Conservation (phyloP, 2,113 vertebrate species). For the Machaerirhynchus nigripectus region DNA sequence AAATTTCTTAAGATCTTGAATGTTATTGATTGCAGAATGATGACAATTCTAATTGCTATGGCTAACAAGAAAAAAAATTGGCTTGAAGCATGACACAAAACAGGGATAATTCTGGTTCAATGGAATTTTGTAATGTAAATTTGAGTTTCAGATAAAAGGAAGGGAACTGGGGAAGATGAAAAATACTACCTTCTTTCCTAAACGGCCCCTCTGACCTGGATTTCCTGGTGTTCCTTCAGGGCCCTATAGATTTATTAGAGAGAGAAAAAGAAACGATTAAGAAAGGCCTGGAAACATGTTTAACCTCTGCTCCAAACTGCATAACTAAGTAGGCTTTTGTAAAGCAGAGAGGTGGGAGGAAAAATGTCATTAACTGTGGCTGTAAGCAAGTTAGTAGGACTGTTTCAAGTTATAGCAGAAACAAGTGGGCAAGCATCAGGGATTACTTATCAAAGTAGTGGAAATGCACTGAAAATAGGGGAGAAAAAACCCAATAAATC, state of each 20-base stretch:
- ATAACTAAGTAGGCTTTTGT: background rate
- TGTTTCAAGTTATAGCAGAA: background rate
- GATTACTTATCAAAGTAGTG: background rate
- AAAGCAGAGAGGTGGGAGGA: background rate
- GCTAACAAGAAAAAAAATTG: background rate
- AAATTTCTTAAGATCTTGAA: background rate
- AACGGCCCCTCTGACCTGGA: slow-evolving; percentile 85
- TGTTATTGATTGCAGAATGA: background rate
- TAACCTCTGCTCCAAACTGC: background rate
- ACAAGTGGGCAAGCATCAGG: background rate
- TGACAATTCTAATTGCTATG: background rate
- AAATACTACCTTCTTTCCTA: slow-evolving; percentile 87
- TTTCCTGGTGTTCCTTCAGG: slow-evolving; percentile 86
- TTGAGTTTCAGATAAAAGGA: background rate
- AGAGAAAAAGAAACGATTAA: background rate
- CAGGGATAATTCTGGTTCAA: background rate
- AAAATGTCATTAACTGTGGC: background rate
- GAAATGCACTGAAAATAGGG: background rate
- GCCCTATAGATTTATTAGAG: slow-evolving; percentile 76
- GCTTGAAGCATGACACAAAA: background rate
- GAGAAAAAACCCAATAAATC: background rate
- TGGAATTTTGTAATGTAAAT: background rate
- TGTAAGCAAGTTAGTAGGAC: background rate
- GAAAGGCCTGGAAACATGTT: background rate
- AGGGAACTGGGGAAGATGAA: background rate